These are phyloP conservation scores for Scomber scombrus DNA, from an alignment of 2,113 vertebrate genomes.

Conservation along the genomic window DNA sequence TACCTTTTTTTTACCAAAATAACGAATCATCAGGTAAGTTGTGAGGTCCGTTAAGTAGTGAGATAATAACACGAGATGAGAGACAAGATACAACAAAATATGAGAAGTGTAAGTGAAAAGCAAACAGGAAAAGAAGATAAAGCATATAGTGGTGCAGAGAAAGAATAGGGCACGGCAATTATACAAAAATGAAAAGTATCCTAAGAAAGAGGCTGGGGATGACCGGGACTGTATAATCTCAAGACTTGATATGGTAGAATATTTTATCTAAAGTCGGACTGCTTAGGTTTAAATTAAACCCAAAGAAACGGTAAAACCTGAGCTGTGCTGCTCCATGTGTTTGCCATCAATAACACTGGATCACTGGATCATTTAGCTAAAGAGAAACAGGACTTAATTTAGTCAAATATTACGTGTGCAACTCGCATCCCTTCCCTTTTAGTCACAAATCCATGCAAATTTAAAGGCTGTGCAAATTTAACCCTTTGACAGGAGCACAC, in stretches of 20 bases:
- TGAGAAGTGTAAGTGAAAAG: not conserved
- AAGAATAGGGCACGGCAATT: not conserved
- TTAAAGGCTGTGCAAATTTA: slow-evolving; percentile 17
- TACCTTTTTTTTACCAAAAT: no score
- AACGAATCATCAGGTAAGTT: no score
- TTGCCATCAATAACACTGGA: not conserved
- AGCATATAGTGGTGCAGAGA: not conserved
- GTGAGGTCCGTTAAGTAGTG: not conserved
- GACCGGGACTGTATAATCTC: not conserved
- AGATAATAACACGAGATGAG: not conserved
- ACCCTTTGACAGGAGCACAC: slow-evolving; percentile 1
- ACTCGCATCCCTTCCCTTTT: slow-evolving; percentile 12
- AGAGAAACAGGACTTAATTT: slow-evolving; percentile 11
- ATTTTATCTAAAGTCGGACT: not conserved
- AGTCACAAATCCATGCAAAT: slow-evolving; percentile 60
- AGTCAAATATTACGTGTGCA: not conserved
- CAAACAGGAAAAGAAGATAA: not conserved
- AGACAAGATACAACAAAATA: not conserved
- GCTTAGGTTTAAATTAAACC: no score
- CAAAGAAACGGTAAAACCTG: not conserved
- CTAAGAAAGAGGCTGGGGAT: no score
- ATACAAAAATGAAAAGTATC: no score
- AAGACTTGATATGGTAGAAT: not conserved
- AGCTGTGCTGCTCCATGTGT: not conserved
- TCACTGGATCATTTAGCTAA: not conserved